These are phyloP conservation scores for Erebia epiphron DNA, from an alignment of 2,888 invertebrate species.

Conservation along the genomic window DNA sequence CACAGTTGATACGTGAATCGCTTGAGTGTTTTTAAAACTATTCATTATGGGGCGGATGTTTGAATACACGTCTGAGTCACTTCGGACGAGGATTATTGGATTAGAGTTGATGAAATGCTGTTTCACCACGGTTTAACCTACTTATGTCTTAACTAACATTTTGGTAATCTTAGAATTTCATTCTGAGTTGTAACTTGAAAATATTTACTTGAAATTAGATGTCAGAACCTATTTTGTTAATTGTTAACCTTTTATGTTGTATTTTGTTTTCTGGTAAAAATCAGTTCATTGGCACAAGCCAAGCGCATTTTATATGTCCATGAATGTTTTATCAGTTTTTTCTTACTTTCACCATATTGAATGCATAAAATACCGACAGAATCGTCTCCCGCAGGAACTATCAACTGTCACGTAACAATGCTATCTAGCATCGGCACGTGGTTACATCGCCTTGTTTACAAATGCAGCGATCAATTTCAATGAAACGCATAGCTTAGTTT, in stretches of 20 bases:
- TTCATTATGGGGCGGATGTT: conserved; percentile 38
- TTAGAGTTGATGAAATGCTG: conserved; percentile 9
- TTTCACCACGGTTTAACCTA: no score
- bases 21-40: conserved; percentile 18
- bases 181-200: no score
- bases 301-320: no score
- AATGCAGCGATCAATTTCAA: conserved; percentile 40
- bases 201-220: no score
- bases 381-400: conserved; percentile 47
- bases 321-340: no score
- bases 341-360: no score
- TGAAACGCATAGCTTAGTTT: conserved; percentile 37
- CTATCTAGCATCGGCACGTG: conserved; percentile 76
- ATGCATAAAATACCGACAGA: conserved; percentile 23
- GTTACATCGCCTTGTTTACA: conserved; percentile 60
- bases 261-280: no score
- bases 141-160: no score
- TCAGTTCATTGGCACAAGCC: no score
- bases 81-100: conserved; percentile 19
- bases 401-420: conserved; percentile 57
- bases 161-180: no score
- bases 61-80: conserved; percentile 25
- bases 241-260: no score
- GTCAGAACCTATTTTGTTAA: no score
- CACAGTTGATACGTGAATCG: conserved; percentile 64